These are phyloP conservation scores for Oncorhynchus keta DNA, from an alignment of 2,113 vertebrate species.

Conservation along the genomic window DNA sequence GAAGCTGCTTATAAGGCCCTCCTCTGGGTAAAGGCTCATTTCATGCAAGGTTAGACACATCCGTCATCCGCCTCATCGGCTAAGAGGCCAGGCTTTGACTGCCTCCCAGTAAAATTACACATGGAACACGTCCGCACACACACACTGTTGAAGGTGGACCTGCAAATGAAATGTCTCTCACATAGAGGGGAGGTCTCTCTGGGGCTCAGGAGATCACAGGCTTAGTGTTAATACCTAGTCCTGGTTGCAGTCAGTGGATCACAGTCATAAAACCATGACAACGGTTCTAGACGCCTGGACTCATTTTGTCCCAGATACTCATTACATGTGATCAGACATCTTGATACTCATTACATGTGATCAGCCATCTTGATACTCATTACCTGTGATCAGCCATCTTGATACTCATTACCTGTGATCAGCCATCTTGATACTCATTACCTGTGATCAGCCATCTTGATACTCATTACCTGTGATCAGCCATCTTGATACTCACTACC, in stretches of 20 bases:
- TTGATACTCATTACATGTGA: no score
- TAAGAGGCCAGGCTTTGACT: conserved; percentile 47
- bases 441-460: not conserved
- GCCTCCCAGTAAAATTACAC: conserved; percentile 68
- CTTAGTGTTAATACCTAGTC: not conserved
- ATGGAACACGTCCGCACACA: conserved; percentile 53
- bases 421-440: not conserved
- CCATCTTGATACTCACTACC: no score
- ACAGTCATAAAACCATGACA: conserved; percentile 35
- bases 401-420: no score
- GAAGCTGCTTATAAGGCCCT: conserved; percentile 51
- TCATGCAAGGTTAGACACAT: conserved; percentile 78
- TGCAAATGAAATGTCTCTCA: conserved; percentile 63
- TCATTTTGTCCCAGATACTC: conserved; percentile 28
- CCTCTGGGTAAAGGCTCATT: conserved; percentile 68
- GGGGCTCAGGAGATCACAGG: conserved; percentile 32
- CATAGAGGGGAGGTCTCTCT: conserved; percentile 22
- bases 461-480: no score
- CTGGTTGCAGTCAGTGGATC: conserved; percentile 38
- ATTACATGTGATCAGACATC: no score
- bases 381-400: no score
- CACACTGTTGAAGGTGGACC: conserved; percentile 42
- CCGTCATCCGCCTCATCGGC: conserved; percentile 64
- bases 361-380: not conserved
- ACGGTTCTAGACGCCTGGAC: conserved; percentile 43